Evolutionary conservation across 2,113 vertebrate genomes (phyloP), one percentile per base, ranked within the genome.

Genomic region (Marmota monax): DNA sequence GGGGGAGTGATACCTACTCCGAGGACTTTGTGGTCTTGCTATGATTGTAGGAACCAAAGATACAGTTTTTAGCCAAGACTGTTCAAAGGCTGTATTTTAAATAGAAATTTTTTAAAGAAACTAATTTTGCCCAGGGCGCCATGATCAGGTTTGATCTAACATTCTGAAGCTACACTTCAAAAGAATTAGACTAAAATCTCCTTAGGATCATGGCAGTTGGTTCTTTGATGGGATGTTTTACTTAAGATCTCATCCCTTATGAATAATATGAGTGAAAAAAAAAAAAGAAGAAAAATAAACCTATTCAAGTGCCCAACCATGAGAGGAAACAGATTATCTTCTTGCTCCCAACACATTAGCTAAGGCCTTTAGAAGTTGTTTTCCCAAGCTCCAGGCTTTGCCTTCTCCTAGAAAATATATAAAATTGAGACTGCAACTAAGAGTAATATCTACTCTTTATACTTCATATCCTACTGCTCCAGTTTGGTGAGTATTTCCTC

Each of bases 131-230:
- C 29, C 69, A 34, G 27, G 22, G 34, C 23, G 61, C 51, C 18
- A 0, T 82, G 87, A 25, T 16, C 67, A 4, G 42, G 25, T 76
- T 88, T 80, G 78, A 63, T 34, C 65, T 70, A 14, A 39, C 70
- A 37, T 32, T 69, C 45, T 32, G 61, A 82, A 48, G 25, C 16
- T 10, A 65, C 51, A 78, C 84, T 95, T 39, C 61, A 45, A 20
- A 70, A 80, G 32, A 48, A 85, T 37, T 78, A 72, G 22, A 69
- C 27, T 32, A 70, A 88, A 92, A 85, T 63, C 84, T 95, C 67
- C 72, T 77, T 85, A 16, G 3, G 3, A 14, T 48, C 61, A 73
- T 67, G 27, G 7, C 69, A 48, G 65, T 80, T 96, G 20, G 23
- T 32, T 84, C 34, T 63, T 87, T 78, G 74, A 45, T 58, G 56